phyloP scores from a whole-genome alignment of 2,888 invertebrate species.

The Drosophila silvestris region DNA sequence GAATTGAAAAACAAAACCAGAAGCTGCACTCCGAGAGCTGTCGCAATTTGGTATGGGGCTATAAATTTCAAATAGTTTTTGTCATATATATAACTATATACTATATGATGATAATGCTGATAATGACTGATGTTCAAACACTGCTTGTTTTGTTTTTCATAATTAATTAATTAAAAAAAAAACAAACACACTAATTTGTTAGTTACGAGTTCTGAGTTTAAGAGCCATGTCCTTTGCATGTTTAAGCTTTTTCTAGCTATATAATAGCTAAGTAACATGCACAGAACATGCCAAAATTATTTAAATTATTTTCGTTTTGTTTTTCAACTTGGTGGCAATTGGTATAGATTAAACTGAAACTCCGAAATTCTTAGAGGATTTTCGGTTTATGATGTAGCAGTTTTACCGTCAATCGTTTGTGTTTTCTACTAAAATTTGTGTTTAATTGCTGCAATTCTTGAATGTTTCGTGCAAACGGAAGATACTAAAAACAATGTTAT shows the following conservation, averaged over 20 bases:
- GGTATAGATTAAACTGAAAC: constrained; percentile 1
- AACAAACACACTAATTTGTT: constrained; percentile 21
- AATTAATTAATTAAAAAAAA: constrained; percentile 15
- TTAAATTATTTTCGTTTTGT: constrained; percentile 16
- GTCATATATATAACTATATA: constrained; percentile 24
- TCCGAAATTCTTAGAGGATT: neutral
- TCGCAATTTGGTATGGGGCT: constrained; percentile 85
- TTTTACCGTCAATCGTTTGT: constrained; percentile 21
- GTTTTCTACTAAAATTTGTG: constrained; percentile 25
- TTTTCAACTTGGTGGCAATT: neutral
- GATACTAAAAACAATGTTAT: constrained; percentile 3
- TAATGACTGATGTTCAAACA: constrained; percentile 63
- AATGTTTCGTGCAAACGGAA: constrained; percentile 33
- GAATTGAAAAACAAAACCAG: constrained; percentile 78
- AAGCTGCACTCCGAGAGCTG: constrained; percentile 85
- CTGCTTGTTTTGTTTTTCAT: constrained; percentile 75
- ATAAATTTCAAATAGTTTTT: constrained; percentile 28
- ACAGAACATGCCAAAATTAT: constrained; percentile 16
- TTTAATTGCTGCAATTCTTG: constrained; percentile 32
- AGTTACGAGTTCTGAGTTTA: constrained; percentile 27
- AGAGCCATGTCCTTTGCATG: constrained; percentile 22
- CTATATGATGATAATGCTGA: constrained; percentile 63
- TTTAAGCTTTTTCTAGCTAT: constrained; percentile 14
- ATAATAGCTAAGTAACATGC: constrained; percentile 27
- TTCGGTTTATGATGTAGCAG: constrained; percentile 10